phyloP scores from a whole-genome alignment of 23 tunicate species.

The Ciona savignyi region DNA sequence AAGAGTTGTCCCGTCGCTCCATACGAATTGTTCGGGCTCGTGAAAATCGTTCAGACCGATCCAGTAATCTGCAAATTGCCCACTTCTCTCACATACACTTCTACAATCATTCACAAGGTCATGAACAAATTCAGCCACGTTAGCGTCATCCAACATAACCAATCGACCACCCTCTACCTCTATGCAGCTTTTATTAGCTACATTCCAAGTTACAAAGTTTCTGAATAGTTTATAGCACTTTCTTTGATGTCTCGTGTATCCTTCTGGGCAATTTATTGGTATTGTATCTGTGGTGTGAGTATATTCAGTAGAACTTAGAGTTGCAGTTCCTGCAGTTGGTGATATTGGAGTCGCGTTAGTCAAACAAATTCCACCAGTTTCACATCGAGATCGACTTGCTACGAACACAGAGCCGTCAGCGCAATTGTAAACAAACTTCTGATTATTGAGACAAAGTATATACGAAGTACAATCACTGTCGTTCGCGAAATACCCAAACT shows the following conservation, averaged over 20 bases:
- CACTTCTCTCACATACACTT: neutral
- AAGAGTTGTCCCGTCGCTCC: slow-evolving; percentile 25
- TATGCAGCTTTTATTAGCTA: neutral
- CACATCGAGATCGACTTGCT: neutral
- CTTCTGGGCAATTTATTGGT: neutral
- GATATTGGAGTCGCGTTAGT: neutral
- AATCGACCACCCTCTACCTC: neutral
- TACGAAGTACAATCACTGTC: slow-evolving; percentile 1
- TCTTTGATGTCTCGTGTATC: neutral
- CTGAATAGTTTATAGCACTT: slow-evolving; percentile 2
- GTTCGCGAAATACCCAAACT: slow-evolving; percentile 9
- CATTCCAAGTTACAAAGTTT: neutral
- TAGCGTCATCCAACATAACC: neutral
- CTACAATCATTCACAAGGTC: neutral
- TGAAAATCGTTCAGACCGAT: slow-evolving; percentile 22
- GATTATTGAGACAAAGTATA: neutral
- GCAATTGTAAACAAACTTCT: neutral
- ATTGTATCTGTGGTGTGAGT: neutral
- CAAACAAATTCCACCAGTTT: neutral
- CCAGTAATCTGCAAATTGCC: slow-evolving; percentile 17
- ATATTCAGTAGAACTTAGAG: neutral
- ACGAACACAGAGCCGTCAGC: slow-evolving; percentile 6
- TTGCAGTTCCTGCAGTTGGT: neutral
- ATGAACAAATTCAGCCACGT: neutral
- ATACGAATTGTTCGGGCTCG: neutral